phyloP scores from a whole-genome alignment of 2,113 vertebrate genomes.

The Xiphophorus couchianus region DNA sequence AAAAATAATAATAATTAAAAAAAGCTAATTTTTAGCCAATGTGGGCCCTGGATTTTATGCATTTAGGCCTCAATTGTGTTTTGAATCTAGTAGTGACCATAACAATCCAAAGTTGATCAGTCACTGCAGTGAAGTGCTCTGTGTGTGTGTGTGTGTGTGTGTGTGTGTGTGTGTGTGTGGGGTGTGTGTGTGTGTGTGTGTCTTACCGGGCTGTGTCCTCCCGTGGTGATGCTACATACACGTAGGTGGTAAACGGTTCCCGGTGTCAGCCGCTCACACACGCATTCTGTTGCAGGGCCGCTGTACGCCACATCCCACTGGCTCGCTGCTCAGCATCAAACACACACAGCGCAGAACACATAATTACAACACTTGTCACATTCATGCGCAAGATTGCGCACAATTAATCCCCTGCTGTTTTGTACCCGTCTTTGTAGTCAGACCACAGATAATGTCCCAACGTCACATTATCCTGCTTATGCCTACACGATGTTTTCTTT shows the following conservation, averaged over 20 bases:
- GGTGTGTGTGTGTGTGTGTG: not conserved
- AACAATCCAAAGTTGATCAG: not conserved
- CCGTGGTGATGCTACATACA: conserved; percentile 93
- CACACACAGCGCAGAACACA: not conserved
- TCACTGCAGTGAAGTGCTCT: not conserved
- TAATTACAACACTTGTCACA: conserved; percentile 5
- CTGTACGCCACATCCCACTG: conserved; percentile 94
- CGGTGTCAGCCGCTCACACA: conserved; percentile 89
- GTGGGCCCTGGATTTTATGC: not conserved
- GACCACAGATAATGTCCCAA: conserved; percentile 5
- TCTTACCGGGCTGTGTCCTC: conserved; percentile 92
- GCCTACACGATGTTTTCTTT: too few species aligned
- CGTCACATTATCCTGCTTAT: conserved; percentile 6
- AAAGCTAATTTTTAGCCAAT: not conserved
- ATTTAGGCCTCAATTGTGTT: not conserved
- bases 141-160: not conserved
- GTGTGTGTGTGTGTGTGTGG: not conserved
- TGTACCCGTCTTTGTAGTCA: not conserved
- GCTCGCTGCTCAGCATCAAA: conserved; percentile 77
- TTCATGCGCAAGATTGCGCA: not conserved
- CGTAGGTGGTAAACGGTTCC: conserved; percentile 92
- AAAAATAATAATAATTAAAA: not conserved
- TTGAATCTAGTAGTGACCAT: not conserved
- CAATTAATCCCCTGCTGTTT: not conserved
- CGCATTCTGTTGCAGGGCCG: conserved; percentile 88